Percentiles rank a stretch among this genome's conserved stretches.
These are phyloP conservation scores for Timema cristinae DNA, from an alignment of 2,888 invertebrate species.

Conservation along the genomic window DNA sequence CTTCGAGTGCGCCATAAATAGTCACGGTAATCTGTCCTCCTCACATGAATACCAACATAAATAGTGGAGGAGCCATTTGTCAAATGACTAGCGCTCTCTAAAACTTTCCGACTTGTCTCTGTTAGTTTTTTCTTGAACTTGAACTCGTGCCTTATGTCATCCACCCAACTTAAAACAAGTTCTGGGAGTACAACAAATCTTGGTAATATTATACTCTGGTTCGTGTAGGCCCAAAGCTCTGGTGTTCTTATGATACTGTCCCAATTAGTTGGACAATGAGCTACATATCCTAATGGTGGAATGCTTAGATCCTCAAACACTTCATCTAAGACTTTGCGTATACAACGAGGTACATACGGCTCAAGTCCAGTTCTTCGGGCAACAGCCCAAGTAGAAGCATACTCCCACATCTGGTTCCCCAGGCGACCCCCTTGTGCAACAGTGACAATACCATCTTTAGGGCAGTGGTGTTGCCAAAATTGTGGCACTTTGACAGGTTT, in stretches of 20 bases:
- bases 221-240: slow-evolving; percentile 53
- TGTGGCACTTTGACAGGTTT: slow-evolving; percentile 40
- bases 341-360: slow-evolving; percentile 49
- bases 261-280: slow-evolving; percentile 50
- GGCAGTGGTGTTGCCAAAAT: slow-evolving; percentile 39
- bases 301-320: slow-evolving; percentile 53
- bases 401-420: slow-evolving; percentile 53
- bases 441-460: slow-evolving; percentile 48
- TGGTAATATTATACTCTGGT: slow-evolving; percentile 55
- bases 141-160: slow-evolving; percentile 55
- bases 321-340: slow-evolving; percentile 51
- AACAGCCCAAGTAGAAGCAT: slow-evolving; percentile 50
- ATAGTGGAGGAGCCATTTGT: slow-evolving; percentile 40
- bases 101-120: slow-evolving; percentile 47
- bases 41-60: slow-evolving; percentile 54
- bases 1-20: slow-evolving; percentile 52
- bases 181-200: slow-evolving; percentile 53
- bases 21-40: slow-evolving; percentile 54
- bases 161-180: slow-evolving; percentile 52
- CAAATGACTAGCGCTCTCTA: slow-evolving; percentile 41
- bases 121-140: slow-evolving; percentile 49
- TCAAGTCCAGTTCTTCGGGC: slow-evolving; percentile 48
- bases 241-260: slow-evolving; percentile 49
- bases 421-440: slow-evolving; percentile 46
- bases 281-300: slow-evolving; percentile 53